These are phyloP conservation scores for Peribatodes rhomboidaria DNA, from an alignment of 2,888 invertebrate species.

Conservation along the genomic window DNA sequence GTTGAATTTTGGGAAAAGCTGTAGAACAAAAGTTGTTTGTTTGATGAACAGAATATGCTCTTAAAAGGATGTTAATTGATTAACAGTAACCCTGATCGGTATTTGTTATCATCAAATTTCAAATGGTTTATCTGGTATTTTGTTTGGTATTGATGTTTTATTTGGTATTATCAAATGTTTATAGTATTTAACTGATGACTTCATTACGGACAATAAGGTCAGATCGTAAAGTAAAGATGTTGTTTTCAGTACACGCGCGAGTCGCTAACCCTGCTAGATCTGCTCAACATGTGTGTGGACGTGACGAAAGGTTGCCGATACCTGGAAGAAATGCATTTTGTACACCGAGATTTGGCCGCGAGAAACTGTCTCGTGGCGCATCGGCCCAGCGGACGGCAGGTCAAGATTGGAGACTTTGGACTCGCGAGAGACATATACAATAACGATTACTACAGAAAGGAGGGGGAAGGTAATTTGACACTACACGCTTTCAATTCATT, in stretches of 20 bases:
- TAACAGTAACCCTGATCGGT: no score
- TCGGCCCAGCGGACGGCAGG: slow-evolving; percentile 89
- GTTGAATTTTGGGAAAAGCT: no score
- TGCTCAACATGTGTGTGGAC: slow-evolving; percentile 97
- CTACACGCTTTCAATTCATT: no score
- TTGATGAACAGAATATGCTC: no score
- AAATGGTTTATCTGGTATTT: no score
- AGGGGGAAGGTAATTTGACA: slow-evolving; percentile 88
- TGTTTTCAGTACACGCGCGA: slow-evolving; percentile 87
- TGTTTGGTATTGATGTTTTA: no score
- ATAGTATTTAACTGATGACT: no score
- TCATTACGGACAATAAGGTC: no score
- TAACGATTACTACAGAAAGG: slow-evolving; percentile 98
- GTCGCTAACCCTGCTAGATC: slow-evolving; percentile 92
- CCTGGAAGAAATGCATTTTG: slow-evolving; percentile 98
- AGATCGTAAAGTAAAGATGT: slow-evolving; percentile 85
- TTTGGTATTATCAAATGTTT: no score
- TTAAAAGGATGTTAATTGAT: no score
- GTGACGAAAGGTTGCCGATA: slow-evolving; percentile 98
- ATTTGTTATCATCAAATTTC: no score
- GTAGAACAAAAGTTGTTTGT: no score
- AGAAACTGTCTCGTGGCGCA: slow-evolving; percentile 97
- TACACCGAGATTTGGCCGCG: slow-evolving; percentile 98
- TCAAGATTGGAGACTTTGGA: slow-evolving; percentile 99
- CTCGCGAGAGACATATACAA: slow-evolving; percentile 98